These are phyloP conservation scores for Hyperoplus immaculatus DNA, from an alignment of 2,797 vertebrate species.

Conservation along the genomic window DNA sequence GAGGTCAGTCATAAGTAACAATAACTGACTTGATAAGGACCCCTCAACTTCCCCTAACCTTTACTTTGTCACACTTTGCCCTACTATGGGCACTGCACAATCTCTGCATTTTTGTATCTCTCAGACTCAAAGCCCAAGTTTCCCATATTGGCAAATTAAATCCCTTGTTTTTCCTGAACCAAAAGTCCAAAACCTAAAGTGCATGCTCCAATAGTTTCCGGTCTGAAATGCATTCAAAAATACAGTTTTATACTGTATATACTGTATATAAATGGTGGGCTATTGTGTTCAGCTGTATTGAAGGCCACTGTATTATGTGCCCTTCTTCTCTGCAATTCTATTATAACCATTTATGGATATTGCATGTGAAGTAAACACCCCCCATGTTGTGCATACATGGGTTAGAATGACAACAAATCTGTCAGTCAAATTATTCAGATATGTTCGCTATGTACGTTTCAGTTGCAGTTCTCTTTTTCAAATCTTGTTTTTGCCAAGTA, in stretches of 20 bases:
- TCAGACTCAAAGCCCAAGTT: background rate
- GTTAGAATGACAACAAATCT: slow-evolving; percentile 20
- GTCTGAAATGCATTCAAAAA: background rate
- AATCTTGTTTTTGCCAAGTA: slow-evolving; percentile 61
- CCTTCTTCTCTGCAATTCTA: background rate
- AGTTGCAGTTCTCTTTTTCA: slow-evolving; percentile 31
- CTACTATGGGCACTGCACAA: too few species aligned
- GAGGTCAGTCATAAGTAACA: too few species aligned
- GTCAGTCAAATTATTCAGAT: background rate
- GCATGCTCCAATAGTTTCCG: background rate
- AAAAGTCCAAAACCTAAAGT: too few species aligned
- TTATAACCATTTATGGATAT: background rate
- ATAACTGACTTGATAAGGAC: too few species aligned
- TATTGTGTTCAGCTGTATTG: background rate
- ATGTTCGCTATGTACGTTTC: slow-evolving; percentile 10
- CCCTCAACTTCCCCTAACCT: too few species aligned
- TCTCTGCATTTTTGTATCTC: too few species aligned
- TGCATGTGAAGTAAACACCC: slow-evolving; percentile 15
- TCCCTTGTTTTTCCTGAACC: too few species aligned
- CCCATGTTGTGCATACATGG: background rate
- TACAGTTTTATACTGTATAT: too few species aligned
- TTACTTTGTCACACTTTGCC: too few species aligned
- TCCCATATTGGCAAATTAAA: too few species aligned
- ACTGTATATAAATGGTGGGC: background rate
- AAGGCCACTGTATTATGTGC: background rate